These are phyloP conservation scores for Colius striatus DNA, from an alignment of 2,113 vertebrate genomes.

Conservation along the genomic window DNA sequence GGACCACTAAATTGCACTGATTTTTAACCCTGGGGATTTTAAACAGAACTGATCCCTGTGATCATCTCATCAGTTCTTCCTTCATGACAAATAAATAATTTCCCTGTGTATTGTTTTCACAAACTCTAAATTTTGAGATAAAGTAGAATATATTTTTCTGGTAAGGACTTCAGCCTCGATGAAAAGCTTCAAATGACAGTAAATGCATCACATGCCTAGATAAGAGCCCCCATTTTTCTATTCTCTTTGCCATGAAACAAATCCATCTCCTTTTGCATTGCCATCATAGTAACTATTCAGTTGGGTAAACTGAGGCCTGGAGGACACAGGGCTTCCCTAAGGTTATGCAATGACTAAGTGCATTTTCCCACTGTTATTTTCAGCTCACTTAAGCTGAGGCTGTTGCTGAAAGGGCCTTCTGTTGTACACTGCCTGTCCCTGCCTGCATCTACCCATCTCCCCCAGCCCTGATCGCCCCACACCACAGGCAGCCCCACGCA, in stretches of 20 bases:
- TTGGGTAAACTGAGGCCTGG: background rate
- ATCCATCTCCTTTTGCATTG: background rate
- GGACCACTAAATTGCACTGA: background rate
- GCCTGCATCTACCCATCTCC: background rate
- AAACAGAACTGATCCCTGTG: background rate
- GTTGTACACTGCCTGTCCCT: background rate
- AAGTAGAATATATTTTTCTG: background rate
- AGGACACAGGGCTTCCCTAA: background rate
- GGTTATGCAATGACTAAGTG: background rate
- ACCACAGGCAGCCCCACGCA: fast-evolving
- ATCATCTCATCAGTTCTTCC: background rate
- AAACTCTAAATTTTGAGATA: background rate
- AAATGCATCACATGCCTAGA: background rate
- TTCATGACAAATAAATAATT: background rate
- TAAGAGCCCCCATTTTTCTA: background rate
- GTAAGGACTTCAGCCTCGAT: background rate
- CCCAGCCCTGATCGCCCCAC: background rate
- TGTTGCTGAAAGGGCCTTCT: background rate
- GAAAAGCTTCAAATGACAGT: background rate
- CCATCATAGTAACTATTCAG: background rate
- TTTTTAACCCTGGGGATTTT: background rate
- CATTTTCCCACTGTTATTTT: background rate
- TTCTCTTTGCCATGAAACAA: background rate
- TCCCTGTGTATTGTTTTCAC: background rate
- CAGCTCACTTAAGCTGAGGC: background rate